A percentile compares a stretch with the other conserved stretches of the same genome.
These are phyloP conservation scores for Vanessa cardui DNA, from an alignment of 2,888 invertebrate genomes.

Conservation along the genomic window DNA sequence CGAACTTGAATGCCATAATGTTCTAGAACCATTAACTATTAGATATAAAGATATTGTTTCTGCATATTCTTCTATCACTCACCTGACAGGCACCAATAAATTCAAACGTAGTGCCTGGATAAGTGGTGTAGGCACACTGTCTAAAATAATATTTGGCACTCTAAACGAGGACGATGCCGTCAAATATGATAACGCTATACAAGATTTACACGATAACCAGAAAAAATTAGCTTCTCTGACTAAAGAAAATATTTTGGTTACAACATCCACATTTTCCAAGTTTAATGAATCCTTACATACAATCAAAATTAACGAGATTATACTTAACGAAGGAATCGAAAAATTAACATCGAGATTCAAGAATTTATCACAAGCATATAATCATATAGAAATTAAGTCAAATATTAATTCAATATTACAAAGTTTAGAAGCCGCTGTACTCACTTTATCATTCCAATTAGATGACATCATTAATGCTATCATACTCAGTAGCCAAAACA, in stretches of 20 bases:
- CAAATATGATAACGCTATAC: slow-evolving; percentile 33
- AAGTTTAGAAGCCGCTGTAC: too few species aligned
- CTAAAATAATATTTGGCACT: slow-evolving; percentile 44
- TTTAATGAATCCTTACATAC: slow-evolving; percentile 34
- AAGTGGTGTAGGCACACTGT: slow-evolving; percentile 38
- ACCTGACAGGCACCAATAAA: slow-evolving; percentile 30
- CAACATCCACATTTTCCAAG: slow-evolving; percentile 27
- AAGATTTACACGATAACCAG: slow-evolving; percentile 32
- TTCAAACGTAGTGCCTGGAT: slow-evolving; percentile 41
- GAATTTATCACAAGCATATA: too few species aligned
- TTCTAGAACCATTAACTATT: slow-evolving; percentile 27
- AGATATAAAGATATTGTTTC: slow-evolving; percentile 24
- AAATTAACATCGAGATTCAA: too few species aligned
- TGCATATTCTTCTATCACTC: slow-evolving; percentile 39
- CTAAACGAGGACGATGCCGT: slow-evolving; percentile 29
- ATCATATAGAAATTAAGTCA: too few species aligned
- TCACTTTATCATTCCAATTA: slow-evolving; percentile 34
- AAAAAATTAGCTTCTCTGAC: slow-evolving; percentile 37
- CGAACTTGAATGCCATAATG: slow-evolving; percentile 23
- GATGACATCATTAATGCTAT: slow-evolving; percentile 35
- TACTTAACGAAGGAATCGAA: too few species aligned
- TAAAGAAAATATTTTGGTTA: slow-evolving; percentile 42
- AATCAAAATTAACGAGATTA: slow-evolving; percentile 29
- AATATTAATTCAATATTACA: too few species aligned
- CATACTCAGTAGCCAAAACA: slow-evolving; percentile 37